A percentile compares a stretch with the other conserved stretches of the same genome.
phyloP scores from a whole-genome alignment of 2,797 vertebrate species.

The Lepilemur ruficaudatus region DNA sequence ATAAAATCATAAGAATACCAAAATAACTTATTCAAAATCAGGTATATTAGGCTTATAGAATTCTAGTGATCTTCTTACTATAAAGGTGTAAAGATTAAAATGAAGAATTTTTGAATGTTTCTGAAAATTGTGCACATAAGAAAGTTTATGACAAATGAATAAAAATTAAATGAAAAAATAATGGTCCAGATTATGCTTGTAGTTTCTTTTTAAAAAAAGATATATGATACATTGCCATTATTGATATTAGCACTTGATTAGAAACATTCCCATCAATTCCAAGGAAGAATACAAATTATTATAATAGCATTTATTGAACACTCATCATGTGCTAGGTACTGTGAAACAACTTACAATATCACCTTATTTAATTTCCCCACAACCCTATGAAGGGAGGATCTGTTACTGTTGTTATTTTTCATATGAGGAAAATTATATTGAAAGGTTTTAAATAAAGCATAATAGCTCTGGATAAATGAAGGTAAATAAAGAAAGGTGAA shows the following conservation, averaged over 20 bases:
- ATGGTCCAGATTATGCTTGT: background rate
- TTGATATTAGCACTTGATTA: background rate
- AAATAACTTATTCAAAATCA: slow-evolving; percentile 25
- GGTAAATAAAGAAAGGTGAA: background rate
- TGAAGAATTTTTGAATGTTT: background rate
- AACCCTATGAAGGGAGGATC: background rate
- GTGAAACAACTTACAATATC: background rate
- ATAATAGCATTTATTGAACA: background rate
- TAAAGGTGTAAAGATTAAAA: background rate
- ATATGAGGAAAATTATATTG: background rate
- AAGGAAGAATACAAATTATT: background rate
- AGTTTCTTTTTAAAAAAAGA: background rate
- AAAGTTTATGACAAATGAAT: background rate
- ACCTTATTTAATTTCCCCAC: background rate
- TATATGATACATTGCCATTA: background rate
- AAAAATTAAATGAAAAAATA: background rate
- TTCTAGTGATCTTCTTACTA: background rate
- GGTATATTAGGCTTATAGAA: background rate
- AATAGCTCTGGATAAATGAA: background rate
- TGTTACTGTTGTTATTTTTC: background rate
- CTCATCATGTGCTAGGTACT: background rate
- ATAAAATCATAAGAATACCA: background rate
- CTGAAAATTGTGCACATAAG: background rate
- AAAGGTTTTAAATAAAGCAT: slow-evolving; percentile 9
- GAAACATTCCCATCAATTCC: background rate